Base-by-base conservation (phyloP, 2,113 vertebrate genomes). In the Corvus moneduloides region DNA sequence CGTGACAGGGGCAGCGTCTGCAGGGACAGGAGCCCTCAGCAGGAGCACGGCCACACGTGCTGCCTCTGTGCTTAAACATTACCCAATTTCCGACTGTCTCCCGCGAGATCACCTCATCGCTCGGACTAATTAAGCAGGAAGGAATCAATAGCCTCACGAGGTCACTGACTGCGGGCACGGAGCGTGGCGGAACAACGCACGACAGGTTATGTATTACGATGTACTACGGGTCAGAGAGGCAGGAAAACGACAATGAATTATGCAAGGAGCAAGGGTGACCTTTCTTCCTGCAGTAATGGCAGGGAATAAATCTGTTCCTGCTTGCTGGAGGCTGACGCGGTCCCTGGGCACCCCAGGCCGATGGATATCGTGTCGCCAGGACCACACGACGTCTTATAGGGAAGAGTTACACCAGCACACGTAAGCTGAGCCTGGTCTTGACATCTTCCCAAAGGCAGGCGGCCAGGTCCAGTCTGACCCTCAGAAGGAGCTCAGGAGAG, bases 321-420 rank as follows among this genome's bases (percentile, higher is more conserved):
- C 41, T 8, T 12, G 51, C 78, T 5, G 1, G 62, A 44, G 79
- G 46, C 62, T 66, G 90, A 20, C 1, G 2, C 0, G 1, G 24
- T 46, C 75, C 67, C 30, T 6, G 41, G n/a, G 9, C 9, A 20
- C 39, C 72, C 33, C 0, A 0, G 32, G 63, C 21, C 0, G 2
- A 28, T 0, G 44, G 52, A 23, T 13, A 14, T 23, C 0, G 1
- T 4, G 3, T 0, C 14, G 33, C 41, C 59, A 24, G 48, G 43
- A 5, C 39, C 61, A 30, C 12, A 0, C 2, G 55, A 4, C 0
- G 1, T 16, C 32, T 37, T 1, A 20, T 1, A 11, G 2, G 0
- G 8, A 35, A 13, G 27, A 63, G 28, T 22, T 32, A 44, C 0
- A 0, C 9, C 63, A 55, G 41, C 1, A 0, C 61, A 48, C 1